Evolutionary conservation across 92 coral and sea anemone species (phyloP).

Genomic region (Diadumene lineata): DNA sequence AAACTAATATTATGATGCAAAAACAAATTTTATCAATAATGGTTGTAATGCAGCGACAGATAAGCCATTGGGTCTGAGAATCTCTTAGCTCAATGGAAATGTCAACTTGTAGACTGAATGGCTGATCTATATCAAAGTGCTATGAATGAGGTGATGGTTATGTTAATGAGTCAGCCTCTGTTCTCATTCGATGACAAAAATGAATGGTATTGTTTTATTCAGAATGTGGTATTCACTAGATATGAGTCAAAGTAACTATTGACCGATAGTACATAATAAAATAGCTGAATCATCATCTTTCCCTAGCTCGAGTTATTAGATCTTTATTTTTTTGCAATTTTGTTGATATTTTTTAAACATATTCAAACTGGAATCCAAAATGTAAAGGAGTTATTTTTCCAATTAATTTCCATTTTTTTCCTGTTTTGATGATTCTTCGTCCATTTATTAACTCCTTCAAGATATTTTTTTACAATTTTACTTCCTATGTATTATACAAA

Average conservation of each 20-base stretch:
- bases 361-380: background rate
- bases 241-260: conserved; percentile 11
- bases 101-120: conserved; percentile 2
- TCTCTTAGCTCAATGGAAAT: background rate
- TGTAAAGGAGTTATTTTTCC: background rate
- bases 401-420: background rate
- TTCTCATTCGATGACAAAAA: background rate
- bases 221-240: background rate
- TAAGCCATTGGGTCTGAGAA: background rate
- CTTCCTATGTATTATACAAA: too few relatives aligned
- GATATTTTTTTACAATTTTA: too few relatives aligned
- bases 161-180: background rate
- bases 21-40: too few relatives aligned
- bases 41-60: background rate
- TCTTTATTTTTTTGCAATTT: too few relatives aligned
- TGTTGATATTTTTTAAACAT: too few relatives aligned
- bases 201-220: conserved; percentile 4
- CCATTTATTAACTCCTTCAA: too few relatives aligned
- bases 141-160: conserved; percentile 3
- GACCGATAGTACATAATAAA: background rate
- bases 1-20: too few relatives aligned
- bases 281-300: background rate
- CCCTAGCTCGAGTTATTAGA: background rate
- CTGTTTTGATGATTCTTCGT: too few relatives aligned
- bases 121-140: background rate